Conservation (phyloP, 2,113 vertebrate species). For the Crotalus tigris region DNA sequence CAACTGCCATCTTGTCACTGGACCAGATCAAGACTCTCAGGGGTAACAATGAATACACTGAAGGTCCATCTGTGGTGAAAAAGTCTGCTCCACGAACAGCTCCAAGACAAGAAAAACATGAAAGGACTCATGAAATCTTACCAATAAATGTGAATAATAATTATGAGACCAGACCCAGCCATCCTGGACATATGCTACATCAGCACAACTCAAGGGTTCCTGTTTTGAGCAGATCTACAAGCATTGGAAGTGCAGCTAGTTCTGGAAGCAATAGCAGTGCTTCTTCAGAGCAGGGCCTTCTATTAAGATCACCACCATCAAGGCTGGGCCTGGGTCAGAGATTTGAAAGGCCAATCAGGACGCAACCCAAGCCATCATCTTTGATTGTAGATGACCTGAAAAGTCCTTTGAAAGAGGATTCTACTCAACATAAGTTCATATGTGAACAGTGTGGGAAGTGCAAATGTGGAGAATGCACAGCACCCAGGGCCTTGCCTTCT, state of each 20-base stretch:
- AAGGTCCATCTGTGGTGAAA: slow-evolving; percentile 86
- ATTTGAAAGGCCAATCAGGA: slow-evolving; percentile 77
- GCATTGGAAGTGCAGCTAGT: slow-evolving; percentile 91
- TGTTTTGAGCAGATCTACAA: slow-evolving; percentile 86
- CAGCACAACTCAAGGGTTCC: slow-evolving; percentile 72
- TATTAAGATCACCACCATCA: slow-evolving; percentile 79
- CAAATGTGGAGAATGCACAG: slow-evolving; percentile 91
- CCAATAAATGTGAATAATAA: slow-evolving; percentile 93
- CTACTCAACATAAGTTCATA: slow-evolving; percentile 87
- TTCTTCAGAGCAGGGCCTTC: slow-evolving; percentile 89
- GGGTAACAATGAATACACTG: slow-evolving; percentile 94
- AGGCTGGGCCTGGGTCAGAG: slow-evolving; percentile 68
- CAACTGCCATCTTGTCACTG: slow-evolving; percentile 86
- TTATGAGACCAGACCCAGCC: slow-evolving; percentile 76
- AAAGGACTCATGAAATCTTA: slow-evolving; percentile 93
- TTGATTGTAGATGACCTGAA: slow-evolving; percentile 81
- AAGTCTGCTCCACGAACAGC: slow-evolving; percentile 74
- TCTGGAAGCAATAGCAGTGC: slow-evolving; percentile 90
- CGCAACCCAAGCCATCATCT: slow-evolving; percentile 84
- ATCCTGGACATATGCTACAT: slow-evolving; percentile 58
- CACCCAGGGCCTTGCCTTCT: slow-evolving; percentile 86
- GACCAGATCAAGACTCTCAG: slow-evolving; percentile 97
- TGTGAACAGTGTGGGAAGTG: slow-evolving; percentile 94
- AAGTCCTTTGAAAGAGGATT: slow-evolving; percentile 78
- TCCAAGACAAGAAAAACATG: slow-evolving; percentile 87